Conservation (phyloP, 2,797 vertebrate genomes). For the Vireo griseus region DNA sequence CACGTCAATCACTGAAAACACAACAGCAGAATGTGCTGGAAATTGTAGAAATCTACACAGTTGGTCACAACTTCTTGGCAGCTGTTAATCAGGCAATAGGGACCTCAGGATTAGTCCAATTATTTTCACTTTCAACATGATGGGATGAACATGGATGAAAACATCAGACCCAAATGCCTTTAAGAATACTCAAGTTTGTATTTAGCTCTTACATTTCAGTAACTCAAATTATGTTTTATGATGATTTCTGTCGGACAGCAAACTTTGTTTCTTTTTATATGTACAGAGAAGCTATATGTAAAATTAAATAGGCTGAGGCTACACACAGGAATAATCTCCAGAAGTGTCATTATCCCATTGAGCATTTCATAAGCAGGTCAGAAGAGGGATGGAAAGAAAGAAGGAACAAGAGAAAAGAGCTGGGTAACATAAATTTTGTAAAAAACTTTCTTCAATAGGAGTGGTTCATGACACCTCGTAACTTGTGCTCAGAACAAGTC, state of each 20-base stretch:
- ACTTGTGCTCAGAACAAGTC: neutral
- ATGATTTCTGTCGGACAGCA: neutral
- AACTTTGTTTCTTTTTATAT: neutral
- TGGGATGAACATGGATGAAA: neutral
- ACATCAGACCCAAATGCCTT: neutral
- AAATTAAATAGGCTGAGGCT: neutral
- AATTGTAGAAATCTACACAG: neutral
- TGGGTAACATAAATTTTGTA: neutral
- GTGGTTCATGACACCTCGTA: neutral
- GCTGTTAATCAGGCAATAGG: neutral
- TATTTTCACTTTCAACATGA: neutral
- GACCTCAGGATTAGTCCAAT: neutral
- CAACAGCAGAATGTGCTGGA: neutral
- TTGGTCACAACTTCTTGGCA: neutral
- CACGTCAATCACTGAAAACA: neutral
- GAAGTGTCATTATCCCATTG: neutral
- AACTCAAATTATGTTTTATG: neutral
- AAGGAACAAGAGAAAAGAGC: neutral
- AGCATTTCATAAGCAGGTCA: conserved; percentile 17
- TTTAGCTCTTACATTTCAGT: neutral
- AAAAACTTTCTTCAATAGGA: neutral
- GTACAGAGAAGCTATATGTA: neutral
- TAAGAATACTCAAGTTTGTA: neutral
- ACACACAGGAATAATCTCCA: neutral
- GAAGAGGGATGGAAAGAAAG: neutral